Evolutionary conservation across 2,888 invertebrate genomes (phyloP), one percentile per base, ranked within the genome.

Genomic region (Machimus atricapillus): DNA sequence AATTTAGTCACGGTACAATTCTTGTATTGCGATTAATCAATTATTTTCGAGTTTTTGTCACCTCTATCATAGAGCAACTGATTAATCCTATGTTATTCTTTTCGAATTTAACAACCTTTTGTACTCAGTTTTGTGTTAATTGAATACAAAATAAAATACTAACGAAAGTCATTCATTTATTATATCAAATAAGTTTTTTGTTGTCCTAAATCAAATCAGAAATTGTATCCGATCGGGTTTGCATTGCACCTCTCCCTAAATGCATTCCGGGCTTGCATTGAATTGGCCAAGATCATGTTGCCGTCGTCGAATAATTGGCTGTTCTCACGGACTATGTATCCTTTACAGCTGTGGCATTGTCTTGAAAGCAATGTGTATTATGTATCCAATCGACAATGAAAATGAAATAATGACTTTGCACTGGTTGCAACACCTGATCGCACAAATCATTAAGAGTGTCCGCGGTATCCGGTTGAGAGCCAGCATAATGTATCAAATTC

Each of bases 371-470:
- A 52, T 52, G 52, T 52, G 52, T 66, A 66, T 46, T 46, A 46
- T 14, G 66, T 66, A 66, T 66, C 66, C 12, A 27, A 66, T 66
- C 66, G 66, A 66, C 66, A 66, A 66, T 66, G 66, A 66, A 66
- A 82, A 58, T 66, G 58, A 82, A 66, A 82, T 58, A 82, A 81
- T 82, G 58, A 66, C 58, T 58, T 81, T 58, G 82, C 37, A 19
- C n/a, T 31, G 82, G 66, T 37, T 37, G 82, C 82, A 82, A 82
- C 82, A 82, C 66, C 82, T 82, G 82, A 82, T 82, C 82, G 66
- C 58, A 82, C 79, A 82, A 66, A 37, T 66, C 82, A 82, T 82
- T 82, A 82, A 52, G 37, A 8, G 37, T 82, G 27, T 82, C 7
- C 66, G n/a, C 19, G 34, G 58, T 82, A 37, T 82, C 82, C 82